Conservation (phyloP, 2,797 vertebrate species). For the Sebastes hopkinsi region DNA sequence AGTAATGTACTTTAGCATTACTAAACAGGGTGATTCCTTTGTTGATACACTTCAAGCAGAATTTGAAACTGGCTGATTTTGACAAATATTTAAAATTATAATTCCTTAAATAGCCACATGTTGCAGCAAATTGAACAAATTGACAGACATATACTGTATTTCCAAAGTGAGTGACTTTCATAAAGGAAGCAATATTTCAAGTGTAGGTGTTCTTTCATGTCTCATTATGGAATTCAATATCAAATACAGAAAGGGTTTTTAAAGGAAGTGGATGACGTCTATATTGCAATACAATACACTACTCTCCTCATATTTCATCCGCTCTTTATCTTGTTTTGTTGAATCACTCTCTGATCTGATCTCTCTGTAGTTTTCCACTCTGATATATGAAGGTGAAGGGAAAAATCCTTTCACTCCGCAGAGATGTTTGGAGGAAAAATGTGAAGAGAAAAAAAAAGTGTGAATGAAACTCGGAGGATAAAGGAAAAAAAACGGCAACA, state of each 20-base stretch:
- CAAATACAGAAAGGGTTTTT: background rate
- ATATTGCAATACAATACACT: background rate
- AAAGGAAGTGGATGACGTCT: background rate
- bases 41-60: background rate
- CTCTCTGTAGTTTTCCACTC: background rate
- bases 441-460: background rate
- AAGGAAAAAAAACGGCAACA: background rate
- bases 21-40: background rate
- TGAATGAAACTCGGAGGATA: background rate
- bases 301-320: background rate
- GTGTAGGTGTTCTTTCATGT: background rate
- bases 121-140: background rate
- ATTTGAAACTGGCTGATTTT: background rate
- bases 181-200: slow-evolving; percentile 9
- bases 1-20: background rate
- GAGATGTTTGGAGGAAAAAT: background rate
- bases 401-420: background rate
- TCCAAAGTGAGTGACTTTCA: slow-evolving; percentile 4
- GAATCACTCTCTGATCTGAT: background rate
- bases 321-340: background rate
- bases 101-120: background rate
- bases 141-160: background rate
- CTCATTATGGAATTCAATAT: background rate
- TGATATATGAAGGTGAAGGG: background rate
- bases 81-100: background rate